Percentiles rank a stretch among this genome's conserved stretches.
These are phyloP conservation scores for Arizona elegans DNA, from an alignment of 2,113 vertebrate genomes.

Conservation along the genomic window DNA sequence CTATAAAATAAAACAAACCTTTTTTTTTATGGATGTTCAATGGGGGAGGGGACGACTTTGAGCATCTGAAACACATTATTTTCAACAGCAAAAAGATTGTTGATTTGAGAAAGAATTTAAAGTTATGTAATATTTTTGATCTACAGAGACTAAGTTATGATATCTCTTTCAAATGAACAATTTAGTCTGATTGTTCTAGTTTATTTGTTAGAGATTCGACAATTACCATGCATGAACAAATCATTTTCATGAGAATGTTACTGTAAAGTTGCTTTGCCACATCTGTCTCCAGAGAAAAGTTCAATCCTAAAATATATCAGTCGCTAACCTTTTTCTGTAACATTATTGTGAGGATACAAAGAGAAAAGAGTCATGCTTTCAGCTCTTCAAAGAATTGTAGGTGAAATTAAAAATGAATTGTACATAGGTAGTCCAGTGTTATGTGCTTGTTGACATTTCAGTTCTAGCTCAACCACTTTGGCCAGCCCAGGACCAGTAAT, in stretches of 20 bases:
- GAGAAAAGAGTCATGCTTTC: not conserved
- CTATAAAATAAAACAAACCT: not conserved
- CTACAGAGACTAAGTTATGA: not conserved
- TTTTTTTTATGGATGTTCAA: not conserved
- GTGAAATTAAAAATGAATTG: not conserved
- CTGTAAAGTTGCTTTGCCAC: not conserved
- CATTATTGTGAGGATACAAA: not conserved
- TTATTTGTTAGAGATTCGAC: not conserved
- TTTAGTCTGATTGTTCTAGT: not conserved
- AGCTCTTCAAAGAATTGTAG: not conserved
- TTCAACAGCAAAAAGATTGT: not conserved
- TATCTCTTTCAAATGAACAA: not conserved
- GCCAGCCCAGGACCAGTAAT: not conserved
- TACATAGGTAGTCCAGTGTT: not conserved
- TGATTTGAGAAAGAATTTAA: not conserved
- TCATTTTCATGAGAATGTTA: not conserved
- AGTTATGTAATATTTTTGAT: not conserved
- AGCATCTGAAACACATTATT: not conserved
- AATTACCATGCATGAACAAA: not conserved
- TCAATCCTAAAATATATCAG: not conserved
- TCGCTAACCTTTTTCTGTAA: not conserved
- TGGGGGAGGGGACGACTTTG: rapidly evolving
- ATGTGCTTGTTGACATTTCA: not conserved
- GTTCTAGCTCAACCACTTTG: not conserved
- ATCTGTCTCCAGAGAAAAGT: not conserved